These are phyloP conservation scores for Galeopsomyia nigrocyanea DNA, from an alignment of 2,888 invertebrate genomes.

Conservation along the genomic window DNA sequence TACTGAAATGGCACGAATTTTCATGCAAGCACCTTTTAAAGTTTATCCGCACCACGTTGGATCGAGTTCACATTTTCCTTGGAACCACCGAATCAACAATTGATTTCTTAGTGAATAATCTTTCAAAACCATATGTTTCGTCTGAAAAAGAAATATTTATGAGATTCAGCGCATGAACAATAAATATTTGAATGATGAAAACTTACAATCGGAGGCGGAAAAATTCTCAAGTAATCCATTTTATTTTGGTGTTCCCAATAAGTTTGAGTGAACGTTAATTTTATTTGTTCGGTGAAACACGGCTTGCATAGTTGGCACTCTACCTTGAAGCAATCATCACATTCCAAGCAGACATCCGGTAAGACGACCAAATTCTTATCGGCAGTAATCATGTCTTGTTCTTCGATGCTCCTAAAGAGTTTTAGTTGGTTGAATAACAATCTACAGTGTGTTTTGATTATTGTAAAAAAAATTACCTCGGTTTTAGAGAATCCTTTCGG, in stretches of 20 bases:
- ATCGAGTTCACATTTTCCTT: conserved; percentile 89
- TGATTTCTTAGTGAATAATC: conserved; percentile 78
- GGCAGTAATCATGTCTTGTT: conserved; percentile 78
- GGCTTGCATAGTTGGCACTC: conserved; percentile 84
- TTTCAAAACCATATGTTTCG: conserved; percentile 68
- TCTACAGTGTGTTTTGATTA: conserved; percentile 4
- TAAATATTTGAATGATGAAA: neutral
- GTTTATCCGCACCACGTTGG: conserved; percentile 78
- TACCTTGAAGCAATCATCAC: conserved; percentile 75
- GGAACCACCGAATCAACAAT: conserved; percentile 86
- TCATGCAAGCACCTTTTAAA: neutral
- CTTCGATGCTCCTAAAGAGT: conserved; percentile 58
- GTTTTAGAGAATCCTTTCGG: conserved; percentile 64
- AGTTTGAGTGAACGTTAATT: conserved; percentile 75
- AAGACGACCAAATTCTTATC: conserved; percentile 85
- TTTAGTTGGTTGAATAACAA: conserved; percentile 1
- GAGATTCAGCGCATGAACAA: neutral
- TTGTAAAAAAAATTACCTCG: conserved; percentile 61
- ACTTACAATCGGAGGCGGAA: conserved; percentile 80
- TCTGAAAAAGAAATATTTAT: conserved; percentile 55
- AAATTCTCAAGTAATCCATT: conserved; percentile 84
- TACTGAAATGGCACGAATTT: conserved; percentile 30
- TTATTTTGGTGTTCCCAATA: conserved; percentile 86
- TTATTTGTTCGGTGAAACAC: conserved; percentile 78
- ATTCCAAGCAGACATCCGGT: conserved; percentile 76